These are phyloP conservation scores for Bradynema listronoti DNA, from an alignment of 1,140 invertebrate species.

Conservation along the genomic window DNA sequence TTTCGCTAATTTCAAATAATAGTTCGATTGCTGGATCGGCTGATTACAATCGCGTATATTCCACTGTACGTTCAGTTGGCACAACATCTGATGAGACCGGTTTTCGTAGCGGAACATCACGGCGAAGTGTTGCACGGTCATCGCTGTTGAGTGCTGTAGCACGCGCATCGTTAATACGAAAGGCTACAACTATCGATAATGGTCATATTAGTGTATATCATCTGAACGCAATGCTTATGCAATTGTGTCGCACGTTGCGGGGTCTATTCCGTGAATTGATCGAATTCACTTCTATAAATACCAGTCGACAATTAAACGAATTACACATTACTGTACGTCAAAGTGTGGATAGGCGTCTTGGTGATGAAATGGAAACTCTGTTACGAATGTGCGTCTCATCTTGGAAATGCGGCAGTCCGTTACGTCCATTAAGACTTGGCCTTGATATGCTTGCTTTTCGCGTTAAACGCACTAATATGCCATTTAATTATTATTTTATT, in stretches of 20 bases:
- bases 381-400: background rate
- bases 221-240: too few relatives aligned
- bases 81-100: too few relatives aligned
- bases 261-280: slow-evolving; percentile 2
- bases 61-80: too few relatives aligned
- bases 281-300: slow-evolving; percentile 3
- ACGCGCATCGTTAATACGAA: too few relatives aligned
- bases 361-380: slow-evolving; percentile 2
- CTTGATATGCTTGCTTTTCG: slow-evolving; percentile 20
- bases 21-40: too few relatives aligned
- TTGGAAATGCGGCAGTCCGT: slow-evolving; percentile 5
- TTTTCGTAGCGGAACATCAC: too few relatives aligned
- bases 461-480: slow-evolving; percentile 5
- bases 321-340: slow-evolving; percentile 12
- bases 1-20: slow-evolving; percentile 2
- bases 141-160: too few relatives aligned
- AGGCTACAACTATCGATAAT: too few relatives aligned
- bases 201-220: too few relatives aligned
- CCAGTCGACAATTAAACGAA: background rate
- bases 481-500: slow-evolving; percentile 18
- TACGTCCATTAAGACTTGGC: slow-evolving; percentile 11
- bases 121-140: too few relatives aligned
- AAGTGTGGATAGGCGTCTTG: slow-evolving; percentile 13
- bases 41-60: too few relatives aligned
- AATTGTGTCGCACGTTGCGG: background rate